These are phyloP conservation scores for Carapus acus DNA, from an alignment of 2,797 vertebrate genomes.

Conservation along the genomic window DNA sequence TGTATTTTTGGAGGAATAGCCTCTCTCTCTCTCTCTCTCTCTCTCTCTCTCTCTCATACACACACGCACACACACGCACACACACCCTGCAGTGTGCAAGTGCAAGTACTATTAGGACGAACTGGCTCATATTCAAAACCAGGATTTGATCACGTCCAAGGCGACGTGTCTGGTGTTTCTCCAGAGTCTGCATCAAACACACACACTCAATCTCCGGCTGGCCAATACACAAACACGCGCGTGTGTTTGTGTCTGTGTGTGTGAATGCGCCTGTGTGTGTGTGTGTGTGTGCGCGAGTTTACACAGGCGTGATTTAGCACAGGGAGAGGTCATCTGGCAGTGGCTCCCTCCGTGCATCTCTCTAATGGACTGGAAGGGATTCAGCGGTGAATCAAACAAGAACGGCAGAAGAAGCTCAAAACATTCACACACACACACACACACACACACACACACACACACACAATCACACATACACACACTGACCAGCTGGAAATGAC, in stretches of 20 bases:
- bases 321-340: conserved; percentile 50
- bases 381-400: conserved; percentile 59
- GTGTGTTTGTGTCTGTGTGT: too few species aligned
- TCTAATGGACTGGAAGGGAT: conserved; percentile 65
- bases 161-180: not conserved
- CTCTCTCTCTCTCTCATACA: too few species aligned
- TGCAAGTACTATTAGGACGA: too few species aligned
- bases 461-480: not conserved
- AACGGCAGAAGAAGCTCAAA: conserved; percentile 37
- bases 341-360: conserved; percentile 39
- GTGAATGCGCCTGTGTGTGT: not conserved
- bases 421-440: conserved; percentile 3
- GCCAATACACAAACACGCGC: too few species aligned
- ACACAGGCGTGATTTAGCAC: conserved; percentile 52
- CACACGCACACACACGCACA: too few species aligned
- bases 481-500: conserved; percentile 34
- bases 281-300: conserved; percentile 25
- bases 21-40: too few species aligned
- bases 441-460: not conserved
- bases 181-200: conserved; percentile 1
- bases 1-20: too few species aligned
- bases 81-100: too few species aligned
- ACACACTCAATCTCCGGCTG: conserved; percentile 15
- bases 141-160: too few species aligned
- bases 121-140: too few species aligned